phyloP scores from a whole-genome alignment of 1,140 invertebrate genomes.

The Listronotus oregonensis region DNA sequence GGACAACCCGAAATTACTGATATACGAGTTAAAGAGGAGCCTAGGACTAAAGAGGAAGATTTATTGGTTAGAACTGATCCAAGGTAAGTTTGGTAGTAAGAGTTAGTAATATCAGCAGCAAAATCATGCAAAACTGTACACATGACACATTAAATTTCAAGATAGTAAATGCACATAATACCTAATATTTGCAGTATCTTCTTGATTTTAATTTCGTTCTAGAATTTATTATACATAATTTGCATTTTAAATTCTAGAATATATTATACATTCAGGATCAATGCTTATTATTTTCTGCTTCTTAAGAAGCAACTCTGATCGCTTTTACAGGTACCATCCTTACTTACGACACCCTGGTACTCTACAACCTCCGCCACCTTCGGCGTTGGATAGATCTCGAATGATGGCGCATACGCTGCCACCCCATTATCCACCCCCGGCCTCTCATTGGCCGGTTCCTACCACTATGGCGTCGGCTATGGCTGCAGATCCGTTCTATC shows the following conservation, averaged over 20 bases:
- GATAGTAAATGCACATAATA: too few relatives aligned
- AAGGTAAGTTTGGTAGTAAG: conserved; percentile 35
- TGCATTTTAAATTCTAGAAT: too few relatives aligned
- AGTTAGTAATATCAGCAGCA: too few relatives aligned
- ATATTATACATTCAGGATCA: too few relatives aligned
- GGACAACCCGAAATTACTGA: conserved; percentile 59
- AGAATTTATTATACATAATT: too few relatives aligned
- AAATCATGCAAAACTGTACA: too few relatives aligned
- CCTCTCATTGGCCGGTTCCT: conserved; percentile 65
- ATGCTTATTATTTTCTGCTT: too few relatives aligned
- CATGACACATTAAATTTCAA: too few relatives aligned
- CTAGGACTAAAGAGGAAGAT: conserved; percentile 66
- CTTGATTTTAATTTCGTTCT: too few relatives aligned
- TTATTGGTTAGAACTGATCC: conserved; percentile 48
- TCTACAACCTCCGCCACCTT: conserved; percentile 59
- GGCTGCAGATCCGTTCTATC: conserved; percentile 60
- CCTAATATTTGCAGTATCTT: too few relatives aligned
- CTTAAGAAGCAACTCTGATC: conserved; percentile 2
- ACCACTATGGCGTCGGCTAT: conserved; percentile 58
- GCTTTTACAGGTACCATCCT: conserved; percentile 45
- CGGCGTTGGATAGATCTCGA: conserved; percentile 58
- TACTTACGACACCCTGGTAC: conserved; percentile 58
- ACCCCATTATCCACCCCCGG: conserved; percentile 61
- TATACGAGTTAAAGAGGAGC: conserved; percentile 70
- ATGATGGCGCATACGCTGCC: conserved; percentile 59